Conservation (phyloP, 2,797 vertebrate species). For the Galaxias olidus region DNA sequence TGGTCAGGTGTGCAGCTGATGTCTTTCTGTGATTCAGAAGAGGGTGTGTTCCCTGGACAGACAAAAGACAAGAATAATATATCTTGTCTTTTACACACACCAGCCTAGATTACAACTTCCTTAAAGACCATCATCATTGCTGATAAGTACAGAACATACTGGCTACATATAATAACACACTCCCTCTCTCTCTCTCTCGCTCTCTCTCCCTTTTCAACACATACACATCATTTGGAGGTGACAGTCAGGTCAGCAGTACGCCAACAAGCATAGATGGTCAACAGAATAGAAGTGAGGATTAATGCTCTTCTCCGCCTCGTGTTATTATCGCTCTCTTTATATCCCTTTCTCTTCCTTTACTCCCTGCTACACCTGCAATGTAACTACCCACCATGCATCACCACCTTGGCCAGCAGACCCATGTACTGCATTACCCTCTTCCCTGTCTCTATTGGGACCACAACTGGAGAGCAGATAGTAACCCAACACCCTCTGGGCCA, state of each 20-base stretch:
- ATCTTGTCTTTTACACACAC: neutral
- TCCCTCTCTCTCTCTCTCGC: too few species aligned
- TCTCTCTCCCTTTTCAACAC: too few species aligned
- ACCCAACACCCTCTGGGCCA: conserved; percentile 41
- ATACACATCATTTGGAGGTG: neutral
- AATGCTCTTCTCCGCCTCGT: too few species aligned
- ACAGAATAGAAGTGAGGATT: neutral
- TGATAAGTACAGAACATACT: too few species aligned
- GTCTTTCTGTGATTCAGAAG: neutral
- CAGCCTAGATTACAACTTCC: neutral
- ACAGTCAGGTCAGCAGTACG: neutral
- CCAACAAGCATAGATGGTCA: conserved; percentile 2
- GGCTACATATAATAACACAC: too few species aligned
- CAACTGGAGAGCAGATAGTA: conserved; percentile 36
- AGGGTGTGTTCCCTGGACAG: neutral
- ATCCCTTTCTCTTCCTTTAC: too few species aligned
- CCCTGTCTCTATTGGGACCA: conserved; percentile 52
- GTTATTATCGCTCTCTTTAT: too few species aligned
- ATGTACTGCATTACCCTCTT: neutral
- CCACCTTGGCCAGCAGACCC: neutral
- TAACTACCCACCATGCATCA: too few species aligned
- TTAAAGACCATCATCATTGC: too few species aligned
- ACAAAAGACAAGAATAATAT: too few species aligned
- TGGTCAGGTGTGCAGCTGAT: neutral
- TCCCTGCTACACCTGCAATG: too few species aligned